These are phyloP conservation scores for Syngnathoides biaculeatus DNA, from an alignment of 2,113 vertebrate genomes.

Conservation along the genomic window DNA sequence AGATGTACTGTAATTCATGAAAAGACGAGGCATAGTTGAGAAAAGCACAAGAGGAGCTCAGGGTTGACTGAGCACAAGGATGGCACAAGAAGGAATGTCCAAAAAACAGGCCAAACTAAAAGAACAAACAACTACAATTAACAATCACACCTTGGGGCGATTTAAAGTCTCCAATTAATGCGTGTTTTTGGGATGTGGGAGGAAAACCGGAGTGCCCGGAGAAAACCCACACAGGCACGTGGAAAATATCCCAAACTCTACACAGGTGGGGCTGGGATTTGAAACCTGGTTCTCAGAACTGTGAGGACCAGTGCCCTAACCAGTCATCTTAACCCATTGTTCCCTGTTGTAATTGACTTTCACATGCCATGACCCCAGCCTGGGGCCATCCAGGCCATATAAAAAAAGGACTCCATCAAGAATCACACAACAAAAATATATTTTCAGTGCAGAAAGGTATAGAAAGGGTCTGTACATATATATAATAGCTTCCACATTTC, in stretches of 20 bases:
- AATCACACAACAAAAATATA: not conserved
- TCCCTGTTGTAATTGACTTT: no score
- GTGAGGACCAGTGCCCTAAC: no score
- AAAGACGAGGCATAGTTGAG: not conserved
- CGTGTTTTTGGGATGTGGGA: no score
- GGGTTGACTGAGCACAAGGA: not conserved
- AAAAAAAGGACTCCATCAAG: not conserved
- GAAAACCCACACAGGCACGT: no score
- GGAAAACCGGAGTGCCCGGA: no score
- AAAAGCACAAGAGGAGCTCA: not conserved
- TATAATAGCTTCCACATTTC: not conserved
- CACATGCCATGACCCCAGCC: not conserved
- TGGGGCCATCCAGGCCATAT: no score
- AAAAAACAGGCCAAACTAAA: not conserved
- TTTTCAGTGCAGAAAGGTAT: not conserved
- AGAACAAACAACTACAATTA: not conserved
- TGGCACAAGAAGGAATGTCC: not conserved
- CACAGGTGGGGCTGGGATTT: no score
- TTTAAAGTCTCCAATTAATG: no score
- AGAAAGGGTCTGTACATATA: not conserved
- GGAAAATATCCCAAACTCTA: no score
- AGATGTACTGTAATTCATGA: not conserved
- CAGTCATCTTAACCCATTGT: no score
- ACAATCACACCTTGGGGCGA: no score
- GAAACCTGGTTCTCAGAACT: no score